Percentiles rank a stretch among this genome's conserved stretches.
Evolutionary conservation across 2,797 vertebrate species (phyloP).

Genomic region (Cuculus canorus): DNA sequence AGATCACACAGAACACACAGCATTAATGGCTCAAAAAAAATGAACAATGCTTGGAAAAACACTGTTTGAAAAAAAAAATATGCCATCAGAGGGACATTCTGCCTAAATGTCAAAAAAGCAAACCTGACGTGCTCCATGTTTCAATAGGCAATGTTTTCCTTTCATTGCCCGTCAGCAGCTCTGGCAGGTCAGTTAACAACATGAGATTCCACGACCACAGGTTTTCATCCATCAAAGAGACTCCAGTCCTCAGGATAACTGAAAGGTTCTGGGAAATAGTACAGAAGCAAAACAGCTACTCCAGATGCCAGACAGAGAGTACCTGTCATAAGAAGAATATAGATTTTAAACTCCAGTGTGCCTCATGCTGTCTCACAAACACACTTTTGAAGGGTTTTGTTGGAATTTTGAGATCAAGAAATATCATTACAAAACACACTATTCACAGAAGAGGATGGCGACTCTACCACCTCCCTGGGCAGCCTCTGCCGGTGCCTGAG

Average conservation of each 20-base stretch:
- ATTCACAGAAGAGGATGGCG: background rate
- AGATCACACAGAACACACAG: no score
- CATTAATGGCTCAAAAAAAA: no score
- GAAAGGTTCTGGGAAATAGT: slow-evolving; percentile 72
- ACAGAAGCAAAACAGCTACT: slow-evolving; percentile 71
- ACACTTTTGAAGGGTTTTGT: background rate
- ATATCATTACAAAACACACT: background rate
- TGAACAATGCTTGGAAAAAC: no score
- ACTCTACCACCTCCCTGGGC: no score
- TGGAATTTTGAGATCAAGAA: background rate
- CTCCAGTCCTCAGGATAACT: slow-evolving; percentile 61
- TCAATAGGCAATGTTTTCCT: slow-evolving; percentile 68
- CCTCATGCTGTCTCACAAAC: background rate
- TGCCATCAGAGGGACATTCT: no score
- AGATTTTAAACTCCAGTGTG: background rate
- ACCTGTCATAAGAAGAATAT: background rate
- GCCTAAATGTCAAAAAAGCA: no score
- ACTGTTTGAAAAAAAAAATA: no score
- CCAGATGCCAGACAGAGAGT: slow-evolving; percentile 65
- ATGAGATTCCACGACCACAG: slow-evolving; percentile 62
- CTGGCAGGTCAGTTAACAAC: slow-evolving; percentile 67
- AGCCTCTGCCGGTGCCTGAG: no score
- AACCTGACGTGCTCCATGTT: slow-evolving; percentile 71
- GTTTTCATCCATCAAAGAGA: slow-evolving; percentile 65
- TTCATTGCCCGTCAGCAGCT: slow-evolving; percentile 72